Conservation (phyloP, 2,797 vertebrate genomes). For the Gymnoscopelus braueri region DNA sequence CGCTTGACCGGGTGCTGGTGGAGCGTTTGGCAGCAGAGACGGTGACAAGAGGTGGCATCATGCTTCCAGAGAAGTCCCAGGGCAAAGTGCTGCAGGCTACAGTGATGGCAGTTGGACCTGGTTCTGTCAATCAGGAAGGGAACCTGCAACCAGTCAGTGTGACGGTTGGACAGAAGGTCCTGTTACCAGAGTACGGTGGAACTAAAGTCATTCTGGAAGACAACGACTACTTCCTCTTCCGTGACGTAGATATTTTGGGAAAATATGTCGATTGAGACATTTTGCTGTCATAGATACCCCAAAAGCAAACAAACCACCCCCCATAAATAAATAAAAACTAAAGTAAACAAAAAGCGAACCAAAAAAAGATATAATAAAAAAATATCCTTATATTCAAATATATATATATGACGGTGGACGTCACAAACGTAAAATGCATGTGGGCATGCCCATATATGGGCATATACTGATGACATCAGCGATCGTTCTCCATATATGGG, state of each 20-base stretch:
- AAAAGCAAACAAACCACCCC: no score
- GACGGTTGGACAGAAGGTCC: conserved; percentile 93
- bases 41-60: conserved; percentile 95
- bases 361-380: no score
- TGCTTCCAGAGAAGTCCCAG: conserved; percentile 97
- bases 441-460: no score
- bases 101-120: conserved; percentile 92
- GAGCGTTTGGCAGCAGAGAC: conserved; percentile 90
- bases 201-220: conserved; percentile 94
- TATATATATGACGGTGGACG: no score
- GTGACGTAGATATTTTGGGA: conserved; percentile 95
- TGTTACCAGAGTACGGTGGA: conserved; percentile 96
- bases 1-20: conserved; percentile 96
- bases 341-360: no score
- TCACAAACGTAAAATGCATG: no score
- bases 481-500: no score
- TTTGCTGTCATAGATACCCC: no score
- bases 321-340: no score
- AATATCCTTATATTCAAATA: no score
- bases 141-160: conserved; percentile 87
- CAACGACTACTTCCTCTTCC: conserved; percentile 98
- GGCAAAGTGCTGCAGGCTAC: conserved; percentile 95
- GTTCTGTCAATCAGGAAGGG: conserved; percentile 87
- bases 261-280: conserved; percentile 89
- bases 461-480: no score